Percentiles rank a stretch among this genome's conserved stretches.
phyloP scores from a whole-genome alignment of 2,797 vertebrate species.

The Iguana delicatissima region DNA sequence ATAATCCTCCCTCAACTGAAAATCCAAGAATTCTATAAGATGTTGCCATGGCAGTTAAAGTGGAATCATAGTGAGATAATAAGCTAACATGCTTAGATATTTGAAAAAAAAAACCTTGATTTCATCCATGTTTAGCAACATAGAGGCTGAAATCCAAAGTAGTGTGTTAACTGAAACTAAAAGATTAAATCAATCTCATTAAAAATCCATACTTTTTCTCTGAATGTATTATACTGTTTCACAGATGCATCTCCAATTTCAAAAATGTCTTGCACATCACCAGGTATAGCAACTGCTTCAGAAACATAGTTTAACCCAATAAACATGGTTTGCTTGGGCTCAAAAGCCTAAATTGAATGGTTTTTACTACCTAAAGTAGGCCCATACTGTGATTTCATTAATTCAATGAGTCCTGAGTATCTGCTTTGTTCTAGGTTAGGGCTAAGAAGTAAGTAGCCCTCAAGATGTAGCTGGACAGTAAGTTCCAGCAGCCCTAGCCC shows the following conservation, averaged over 20 bases:
- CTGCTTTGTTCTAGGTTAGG: too few species aligned
- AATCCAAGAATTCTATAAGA: too few species aligned
- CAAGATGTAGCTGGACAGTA: too few species aligned
- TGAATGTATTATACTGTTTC: background rate
- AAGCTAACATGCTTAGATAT: background rate
- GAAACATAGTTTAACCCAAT: background rate
- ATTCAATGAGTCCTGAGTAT: too few species aligned
- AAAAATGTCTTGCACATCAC: background rate
- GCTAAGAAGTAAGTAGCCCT: too few species aligned
- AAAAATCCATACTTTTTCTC: background rate
- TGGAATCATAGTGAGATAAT: background rate
- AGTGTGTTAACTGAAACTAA: background rate
- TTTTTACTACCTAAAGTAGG: too few species aligned
- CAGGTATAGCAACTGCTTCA: background rate
- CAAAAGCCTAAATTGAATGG: too few species aligned
- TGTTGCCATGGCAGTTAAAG: too few species aligned
- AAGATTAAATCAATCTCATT: background rate
- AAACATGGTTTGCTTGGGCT: background rate
- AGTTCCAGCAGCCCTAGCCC: too few species aligned
- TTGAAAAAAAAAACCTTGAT: background rate
- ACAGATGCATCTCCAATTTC: background rate
- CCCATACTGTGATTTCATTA: too few species aligned
- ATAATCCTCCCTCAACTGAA: too few species aligned
- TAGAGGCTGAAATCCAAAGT: background rate
- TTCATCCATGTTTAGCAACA: background rate